A percentile compares a stretch with the other conserved stretches of the same genome.
phyloP scores from a whole-genome alignment of 2,113 vertebrate species.

The Perca fluviatilis region DNA sequence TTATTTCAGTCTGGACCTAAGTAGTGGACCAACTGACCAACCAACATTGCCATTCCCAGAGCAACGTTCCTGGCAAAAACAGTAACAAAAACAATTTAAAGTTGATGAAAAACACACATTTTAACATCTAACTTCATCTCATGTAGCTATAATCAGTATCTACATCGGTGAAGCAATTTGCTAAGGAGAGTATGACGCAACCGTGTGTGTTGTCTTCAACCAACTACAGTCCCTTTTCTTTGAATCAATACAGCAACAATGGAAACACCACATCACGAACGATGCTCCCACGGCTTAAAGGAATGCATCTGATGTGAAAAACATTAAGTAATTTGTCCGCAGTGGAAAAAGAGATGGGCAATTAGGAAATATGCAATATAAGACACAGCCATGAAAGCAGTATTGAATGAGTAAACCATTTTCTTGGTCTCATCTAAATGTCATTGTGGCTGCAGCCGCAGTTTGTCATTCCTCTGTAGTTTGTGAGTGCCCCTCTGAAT shows the following conservation, averaged over 20 bases:
- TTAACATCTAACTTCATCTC: background rate
- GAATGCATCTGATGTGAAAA: slow-evolving; percentile 56
- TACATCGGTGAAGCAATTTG: background rate
- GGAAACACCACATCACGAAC: slow-evolving; percentile 35
- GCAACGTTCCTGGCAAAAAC: background rate
- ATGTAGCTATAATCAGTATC: background rate
- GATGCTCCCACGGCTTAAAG: slow-evolving; percentile 29
- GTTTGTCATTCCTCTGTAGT: slow-evolving; percentile 44
- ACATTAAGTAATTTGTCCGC: slow-evolving; percentile 44
- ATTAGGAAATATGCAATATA: slow-evolving; percentile 41
- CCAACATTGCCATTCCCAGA: background rate
- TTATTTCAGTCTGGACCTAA: background rate
- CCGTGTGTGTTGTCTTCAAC: background rate
- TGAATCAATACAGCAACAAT: slow-evolving; percentile 28
- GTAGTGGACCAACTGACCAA: background rate
- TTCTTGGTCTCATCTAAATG: slow-evolving; percentile 54
- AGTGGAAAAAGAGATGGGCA: slow-evolving; percentile 40
- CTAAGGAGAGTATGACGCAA: background rate
- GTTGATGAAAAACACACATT: background rate
- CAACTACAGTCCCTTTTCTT: background rate
- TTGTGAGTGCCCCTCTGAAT: slow-evolving; percentile 25
- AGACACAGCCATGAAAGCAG: slow-evolving; percentile 44
- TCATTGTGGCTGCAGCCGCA: slow-evolving; percentile 42
- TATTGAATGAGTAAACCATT: slow-evolving; percentile 57
- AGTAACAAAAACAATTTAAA: background rate